Percentiles rank a stretch among this genome's conserved stretches.
These are phyloP conservation scores for Euclidia mi DNA, from an alignment of 2,888 invertebrate genomes.

Conservation along the genomic window DNA sequence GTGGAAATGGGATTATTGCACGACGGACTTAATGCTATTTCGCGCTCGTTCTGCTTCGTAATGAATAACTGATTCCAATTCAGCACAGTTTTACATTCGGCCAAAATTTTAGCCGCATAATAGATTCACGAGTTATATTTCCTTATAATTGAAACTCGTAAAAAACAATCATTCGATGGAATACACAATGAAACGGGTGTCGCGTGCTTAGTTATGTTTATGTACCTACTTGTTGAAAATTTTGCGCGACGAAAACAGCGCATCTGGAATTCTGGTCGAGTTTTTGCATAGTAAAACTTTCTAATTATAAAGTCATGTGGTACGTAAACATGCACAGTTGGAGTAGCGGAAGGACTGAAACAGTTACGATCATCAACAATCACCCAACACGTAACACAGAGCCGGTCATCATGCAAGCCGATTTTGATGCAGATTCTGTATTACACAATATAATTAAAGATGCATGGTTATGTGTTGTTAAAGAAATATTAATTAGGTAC, in stretches of 20 bases:
- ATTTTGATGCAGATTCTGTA: constrained; percentile 38
- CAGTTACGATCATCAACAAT: constrained; percentile 52
- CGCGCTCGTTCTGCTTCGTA: constrained; percentile 71
- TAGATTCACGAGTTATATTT: constrained; percentile 36
- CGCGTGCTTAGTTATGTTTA: constrained; percentile 32
- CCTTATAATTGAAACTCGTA: constrained; percentile 27
- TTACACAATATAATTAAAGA: constrained; percentile 32
- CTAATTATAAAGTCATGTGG: constrained; percentile 63
- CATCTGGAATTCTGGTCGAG: constrained; percentile 41
- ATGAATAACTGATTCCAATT: constrained; percentile 57
- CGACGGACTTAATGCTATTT: constrained; percentile 79
- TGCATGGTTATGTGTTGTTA: constrained; percentile 6
- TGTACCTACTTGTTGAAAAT: constrained; percentile 34
- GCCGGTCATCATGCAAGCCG: constrained; percentile 48
- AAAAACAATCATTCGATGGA: constrained; percentile 14
- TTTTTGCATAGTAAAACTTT: constrained; percentile 64
- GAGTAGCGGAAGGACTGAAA: constrained; percentile 62
- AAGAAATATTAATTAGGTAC: constrained; percentile 17
- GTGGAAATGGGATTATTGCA: constrained; percentile 86
- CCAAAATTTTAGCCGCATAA: constrained; percentile 17
- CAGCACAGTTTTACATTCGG: constrained; percentile 35
- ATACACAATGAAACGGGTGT: constrained; percentile 21
- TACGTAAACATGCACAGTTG: constrained; percentile 57
- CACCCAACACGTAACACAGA: constrained; percentile 53
- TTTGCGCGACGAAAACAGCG: constrained; percentile 34